Evolutionary conservation across 2,888 invertebrate species (phyloP).

Genomic region (Chesias legatella): DNA sequence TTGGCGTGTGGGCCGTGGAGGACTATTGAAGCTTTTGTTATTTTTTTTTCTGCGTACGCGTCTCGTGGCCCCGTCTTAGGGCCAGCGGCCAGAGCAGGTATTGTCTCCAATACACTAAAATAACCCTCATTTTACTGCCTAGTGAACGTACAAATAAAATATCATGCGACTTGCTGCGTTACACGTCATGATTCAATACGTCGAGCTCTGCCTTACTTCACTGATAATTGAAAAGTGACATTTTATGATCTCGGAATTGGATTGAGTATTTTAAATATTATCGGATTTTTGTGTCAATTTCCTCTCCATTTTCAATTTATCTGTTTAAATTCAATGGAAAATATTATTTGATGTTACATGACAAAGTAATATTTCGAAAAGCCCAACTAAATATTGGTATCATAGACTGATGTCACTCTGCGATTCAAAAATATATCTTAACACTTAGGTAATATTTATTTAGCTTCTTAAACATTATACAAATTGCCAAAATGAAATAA

Average conservation of each 20-base stretch:
- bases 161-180: slow-evolving; percentile 50
- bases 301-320: no score
- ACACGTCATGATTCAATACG: slow-evolving; percentile 52
- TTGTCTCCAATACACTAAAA: slow-evolving; percentile 66
- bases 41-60: slow-evolving; percentile 61
- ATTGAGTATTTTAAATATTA: slow-evolving; percentile 4
- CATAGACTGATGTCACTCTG: no score
- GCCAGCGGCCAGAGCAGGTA: slow-evolving; percentile 33
- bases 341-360: no score
- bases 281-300: no score
- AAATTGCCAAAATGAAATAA: no score
- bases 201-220: slow-evolving; percentile 6
- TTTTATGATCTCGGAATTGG: slow-evolving; percentile 9
- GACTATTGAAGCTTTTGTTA: slow-evolving; percentile 67
- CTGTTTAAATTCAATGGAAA: no score
- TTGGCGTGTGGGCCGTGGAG: slow-evolving; percentile 75
- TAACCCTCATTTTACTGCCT: slow-evolving; percentile 61
- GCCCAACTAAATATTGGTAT: no score
- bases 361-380: no score
- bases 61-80: slow-evolving; percentile 35
- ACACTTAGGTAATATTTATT: no score
- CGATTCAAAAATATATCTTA: no score
- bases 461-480: no score
- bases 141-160: slow-evolving; percentile 55
- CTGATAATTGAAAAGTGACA: slow-evolving; percentile 6